Conservation (phyloP, 2,797 vertebrate species). For the Cossypha dichroa region DNA sequence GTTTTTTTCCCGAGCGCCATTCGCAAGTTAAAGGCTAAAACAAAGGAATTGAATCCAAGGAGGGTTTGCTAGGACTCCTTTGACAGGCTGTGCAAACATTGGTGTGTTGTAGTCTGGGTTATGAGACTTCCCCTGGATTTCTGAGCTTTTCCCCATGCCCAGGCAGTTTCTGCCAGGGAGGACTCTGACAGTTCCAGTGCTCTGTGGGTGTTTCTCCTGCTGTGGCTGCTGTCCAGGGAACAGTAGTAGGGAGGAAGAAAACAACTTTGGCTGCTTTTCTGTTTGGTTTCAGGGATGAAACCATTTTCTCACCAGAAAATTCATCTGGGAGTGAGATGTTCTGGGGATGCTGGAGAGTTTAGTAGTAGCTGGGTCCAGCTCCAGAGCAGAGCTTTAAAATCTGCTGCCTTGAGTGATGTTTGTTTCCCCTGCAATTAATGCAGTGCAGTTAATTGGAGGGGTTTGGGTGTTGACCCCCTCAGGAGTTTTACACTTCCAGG, state of each 20-base stretch:
- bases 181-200: not conserved
- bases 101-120: not conserved
- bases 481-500: not conserved
- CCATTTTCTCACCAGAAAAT: not conserved
- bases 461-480: not conserved
- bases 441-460: not conserved
- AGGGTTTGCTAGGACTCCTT: not conserved
- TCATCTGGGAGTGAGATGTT: not conserved
- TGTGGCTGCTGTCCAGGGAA: not conserved
- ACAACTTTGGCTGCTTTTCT: not conserved
- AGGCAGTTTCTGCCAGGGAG: not conserved
- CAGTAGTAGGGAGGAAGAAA: not conserved
- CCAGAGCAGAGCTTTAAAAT: not conserved
- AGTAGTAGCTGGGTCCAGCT: not conserved
- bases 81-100: not conserved
- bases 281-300: not conserved
- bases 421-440: not conserved
- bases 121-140: not conserved
- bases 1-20: not conserved
- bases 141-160: not conserved
- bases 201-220: not conserved
- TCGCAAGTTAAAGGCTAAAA: not conserved
- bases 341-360: not conserved
- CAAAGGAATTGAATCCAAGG: not conserved
- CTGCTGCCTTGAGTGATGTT: not conserved